Conservation (phyloP, 1,140 invertebrate species). For the Propsilocerus akamusi region DNA sequence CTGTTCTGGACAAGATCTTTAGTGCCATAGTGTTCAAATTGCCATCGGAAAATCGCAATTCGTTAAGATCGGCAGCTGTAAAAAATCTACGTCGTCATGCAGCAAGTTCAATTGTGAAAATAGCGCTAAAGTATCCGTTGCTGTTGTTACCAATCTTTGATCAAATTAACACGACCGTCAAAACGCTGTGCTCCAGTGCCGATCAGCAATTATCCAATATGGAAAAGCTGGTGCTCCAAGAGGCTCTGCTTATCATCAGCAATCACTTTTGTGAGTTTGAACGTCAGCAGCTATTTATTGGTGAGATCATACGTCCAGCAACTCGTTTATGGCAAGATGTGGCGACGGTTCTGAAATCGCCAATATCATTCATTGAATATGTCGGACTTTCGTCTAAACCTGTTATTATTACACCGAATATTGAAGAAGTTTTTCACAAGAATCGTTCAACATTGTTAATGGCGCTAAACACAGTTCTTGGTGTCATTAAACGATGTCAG, state of each 20-base stretch:
- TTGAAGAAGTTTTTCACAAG: constrained; percentile 5
- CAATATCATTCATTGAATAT: constrained; percentile 50
- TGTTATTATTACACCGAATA: constrained; percentile 25
- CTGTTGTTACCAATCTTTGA: constrained; percentile 72
- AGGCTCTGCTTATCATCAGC: constrained; percentile 60
- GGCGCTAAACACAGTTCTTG: constrained; percentile 55
- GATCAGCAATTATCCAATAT: constrained; percentile 52
- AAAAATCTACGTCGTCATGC: constrained; percentile 77
- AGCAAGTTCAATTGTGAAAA: constrained; percentile 74
- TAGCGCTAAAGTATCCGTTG: constrained; percentile 68
- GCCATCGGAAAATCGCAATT: constrained; percentile 8
- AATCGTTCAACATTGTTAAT: constrained; percentile 33
- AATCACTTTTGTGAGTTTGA: constrained; percentile 83
- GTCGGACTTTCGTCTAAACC: constrained; percentile 55
- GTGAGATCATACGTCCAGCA: constrained; percentile 50
- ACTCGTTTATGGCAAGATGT: constrained; percentile 40
- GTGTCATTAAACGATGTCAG: constrained; percentile 66
- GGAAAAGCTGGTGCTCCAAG: constrained; percentile 63
- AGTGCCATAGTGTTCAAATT: constrained; percentile 45
- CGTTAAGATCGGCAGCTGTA: constrained; percentile 39
- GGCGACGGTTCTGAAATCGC: constrained; percentile 37
- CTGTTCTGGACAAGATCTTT: constrained; percentile 76
- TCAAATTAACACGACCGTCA: constrained; percentile 54
- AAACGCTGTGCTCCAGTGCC: constrained; percentile 38
- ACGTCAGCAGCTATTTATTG: constrained; percentile 60